Base-by-base conservation (phyloP, 2,888 invertebrate genomes). In the Vannuccia rotundouncinata region DNA sequence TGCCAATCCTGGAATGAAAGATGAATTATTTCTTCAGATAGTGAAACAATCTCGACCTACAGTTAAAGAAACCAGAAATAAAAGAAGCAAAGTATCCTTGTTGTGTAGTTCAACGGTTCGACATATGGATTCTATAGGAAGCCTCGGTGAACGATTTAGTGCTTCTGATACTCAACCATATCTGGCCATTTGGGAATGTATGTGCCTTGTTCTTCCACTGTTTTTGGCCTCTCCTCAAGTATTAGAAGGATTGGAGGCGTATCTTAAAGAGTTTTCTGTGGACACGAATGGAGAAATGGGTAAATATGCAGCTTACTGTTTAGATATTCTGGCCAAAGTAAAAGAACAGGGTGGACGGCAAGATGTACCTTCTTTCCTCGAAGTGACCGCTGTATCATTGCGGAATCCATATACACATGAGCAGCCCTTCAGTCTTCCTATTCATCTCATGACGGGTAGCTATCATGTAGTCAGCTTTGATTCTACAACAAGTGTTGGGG, bases 11-110 rank as follows among this genome's bases (percentile, higher is more conserved):
- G 80, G 74, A 10, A 29, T 81, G 10, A 81, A 81, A 59, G 81
- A 81, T 81, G 81, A 81, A 81, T 31, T 81, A 5, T 81, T 59
- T 75, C 59, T 81, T 5, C 81, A 81, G 31, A 22, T 81, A 17
- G 29, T 81, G 5, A 81, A 74, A 66, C 81, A 81, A 31, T 75
- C 81, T 45, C 66, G 45, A 60, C 31, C 31, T 17, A 10, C 25
- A 22, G 5, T 59, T 10, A 45, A 77, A 77, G 59, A 45, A 77
- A 22, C 5, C 31, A 31, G 59, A 60, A 77, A n/a, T 10, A 59
- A 45, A 17, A 25, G 59, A 60, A 77, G 22, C 59, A 77, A 77
- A 22, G 22, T 77, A 1, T 77, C 77, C 1, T 30, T 77, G 27
- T 45, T 77, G 5, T 77, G 77, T 25, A 45, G 77, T 5, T 31